phyloP scores from a whole-genome alignment of 2,888 invertebrate genomes.

The Imbricaverruca yamaguchii region DNA sequence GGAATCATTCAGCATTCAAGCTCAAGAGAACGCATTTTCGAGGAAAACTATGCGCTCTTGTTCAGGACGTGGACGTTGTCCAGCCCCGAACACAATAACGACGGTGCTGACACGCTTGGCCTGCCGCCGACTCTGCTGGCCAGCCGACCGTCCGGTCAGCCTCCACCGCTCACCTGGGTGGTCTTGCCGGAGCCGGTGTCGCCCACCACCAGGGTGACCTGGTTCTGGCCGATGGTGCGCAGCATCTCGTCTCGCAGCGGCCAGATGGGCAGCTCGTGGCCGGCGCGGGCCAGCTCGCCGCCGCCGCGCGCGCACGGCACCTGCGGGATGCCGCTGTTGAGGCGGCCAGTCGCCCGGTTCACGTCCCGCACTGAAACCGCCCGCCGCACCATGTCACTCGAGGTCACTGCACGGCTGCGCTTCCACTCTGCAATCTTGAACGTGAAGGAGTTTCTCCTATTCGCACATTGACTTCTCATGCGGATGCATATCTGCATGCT shows the following conservation, averaged over 20 bases:
- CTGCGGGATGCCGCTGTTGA: conserved; percentile 61
- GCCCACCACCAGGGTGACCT: conserved; percentile 49
- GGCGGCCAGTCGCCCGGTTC: conserved; percentile 53
- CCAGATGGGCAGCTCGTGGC: conserved; percentile 55
- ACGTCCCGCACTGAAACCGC: conserved; percentile 41
- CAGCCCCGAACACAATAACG: too few species aligned
- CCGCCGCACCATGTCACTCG: background rate
- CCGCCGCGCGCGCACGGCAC: conserved; percentile 51
- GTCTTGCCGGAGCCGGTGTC: conserved; percentile 93
- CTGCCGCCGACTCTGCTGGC: too few species aligned
- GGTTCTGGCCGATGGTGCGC: conserved; percentile 55
- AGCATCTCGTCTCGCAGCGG: conserved; percentile 58
- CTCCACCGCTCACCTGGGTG: conserved; percentile 56
- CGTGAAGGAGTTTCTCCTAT: too few species aligned
- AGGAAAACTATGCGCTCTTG: too few species aligned
- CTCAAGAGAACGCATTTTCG: too few species aligned
- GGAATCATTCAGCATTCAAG: too few species aligned
- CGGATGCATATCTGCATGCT: too few species aligned
- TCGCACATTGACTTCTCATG: too few species aligned
- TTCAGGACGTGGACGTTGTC: too few species aligned
- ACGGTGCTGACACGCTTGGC: too few species aligned
- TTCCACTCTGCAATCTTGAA: too few species aligned
- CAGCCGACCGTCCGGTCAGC: too few species aligned
- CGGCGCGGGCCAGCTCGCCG: conserved; percentile 44
- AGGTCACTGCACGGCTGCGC: background rate